Evolutionary conservation across 2,888 invertebrate species (phyloP), one percentile per base, ranked within the genome.

Genomic region (Rhimphoctona megacephalus): DNA sequence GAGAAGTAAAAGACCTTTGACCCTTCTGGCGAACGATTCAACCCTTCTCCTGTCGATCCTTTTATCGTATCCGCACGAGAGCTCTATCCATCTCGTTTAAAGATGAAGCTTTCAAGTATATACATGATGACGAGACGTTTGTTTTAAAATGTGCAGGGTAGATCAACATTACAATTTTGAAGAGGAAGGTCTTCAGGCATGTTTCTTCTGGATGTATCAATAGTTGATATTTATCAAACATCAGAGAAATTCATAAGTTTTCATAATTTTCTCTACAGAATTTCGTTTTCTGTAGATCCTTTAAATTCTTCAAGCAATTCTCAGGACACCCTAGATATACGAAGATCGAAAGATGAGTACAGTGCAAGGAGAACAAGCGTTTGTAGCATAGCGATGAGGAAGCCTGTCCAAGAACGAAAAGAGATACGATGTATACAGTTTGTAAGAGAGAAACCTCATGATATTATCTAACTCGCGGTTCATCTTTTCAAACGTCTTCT

Each of bases 1-100:
- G 67, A 25, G 73, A 39, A 49, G 30, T n/a, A 61, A 39, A 39
- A 64, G 67, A 85, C 81, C 85, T 81, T 52, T 78, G 81, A 81
- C 81, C 85, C 72, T 66, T 2, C 14, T 64, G 49, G 76, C 17
- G 64, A 30, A 49, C 43, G 46, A 82, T 81, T 81, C 76, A 79
- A 79, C 81, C 79, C 74, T 77, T 72, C 54, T 84, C 80, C 74
- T 81, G 80, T 83, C 76, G 84, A 84, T 87, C 74, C 85, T 85
- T 87, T 83, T 72, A 80, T 81, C 72, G 54, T 69, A 74, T 72
- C 54, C 66, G 67, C 64, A 25, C 33, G 66, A 61, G 70, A 74
- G 46, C 83, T 77, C 66, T 64, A 85, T 81, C 80, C 64, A 77
- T 86, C 86, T 81, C 72, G 77, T 72, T 86, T 57, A 61, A 69